phyloP scores from a whole-genome alignment of 2,888 invertebrate genomes.

The Seira sanloemensis region DNA sequence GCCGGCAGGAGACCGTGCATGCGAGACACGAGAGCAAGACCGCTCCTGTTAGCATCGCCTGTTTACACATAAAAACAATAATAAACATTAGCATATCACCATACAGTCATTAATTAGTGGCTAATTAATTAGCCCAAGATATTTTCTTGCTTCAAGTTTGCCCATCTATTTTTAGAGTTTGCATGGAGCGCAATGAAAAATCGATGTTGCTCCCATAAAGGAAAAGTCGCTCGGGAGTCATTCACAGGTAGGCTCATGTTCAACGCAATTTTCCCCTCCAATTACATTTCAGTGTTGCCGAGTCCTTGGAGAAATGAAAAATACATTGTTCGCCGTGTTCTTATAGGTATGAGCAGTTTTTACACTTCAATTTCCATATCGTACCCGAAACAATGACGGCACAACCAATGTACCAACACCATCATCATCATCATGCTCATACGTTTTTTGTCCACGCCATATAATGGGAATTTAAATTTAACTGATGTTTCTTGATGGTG shows the following conservation, averaged over 20 bases:
- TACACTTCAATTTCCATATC: too few species aligned
- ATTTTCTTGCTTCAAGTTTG: not conserved
- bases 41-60: constrained; percentile 49
- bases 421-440: too few species aligned
- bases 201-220: constrained; percentile 8
- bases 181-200: not conserved
- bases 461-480: constrained; percentile 35
- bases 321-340: too few species aligned
- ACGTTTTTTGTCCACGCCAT: not conserved
- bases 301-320: constrained; percentile 1
- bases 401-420: too few species aligned
- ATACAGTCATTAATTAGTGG: constrained; percentile 10
- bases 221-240: constrained; percentile 23
- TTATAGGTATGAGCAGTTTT: too few species aligned
- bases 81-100: not conserved
- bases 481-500: constrained; percentile 9
- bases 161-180: not conserved
- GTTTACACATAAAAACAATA: not conserved
- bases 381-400: too few species aligned
- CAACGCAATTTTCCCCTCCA: not conserved
- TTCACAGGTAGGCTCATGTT: not conserved
- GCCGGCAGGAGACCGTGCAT: constrained; percentile 34
- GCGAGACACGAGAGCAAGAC: constrained; percentile 46
- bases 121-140: not conserved
- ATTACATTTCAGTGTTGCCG: not conserved